Conservation (phyloP, 2,113 vertebrate species). For the Podarcis raffonei region DNA sequence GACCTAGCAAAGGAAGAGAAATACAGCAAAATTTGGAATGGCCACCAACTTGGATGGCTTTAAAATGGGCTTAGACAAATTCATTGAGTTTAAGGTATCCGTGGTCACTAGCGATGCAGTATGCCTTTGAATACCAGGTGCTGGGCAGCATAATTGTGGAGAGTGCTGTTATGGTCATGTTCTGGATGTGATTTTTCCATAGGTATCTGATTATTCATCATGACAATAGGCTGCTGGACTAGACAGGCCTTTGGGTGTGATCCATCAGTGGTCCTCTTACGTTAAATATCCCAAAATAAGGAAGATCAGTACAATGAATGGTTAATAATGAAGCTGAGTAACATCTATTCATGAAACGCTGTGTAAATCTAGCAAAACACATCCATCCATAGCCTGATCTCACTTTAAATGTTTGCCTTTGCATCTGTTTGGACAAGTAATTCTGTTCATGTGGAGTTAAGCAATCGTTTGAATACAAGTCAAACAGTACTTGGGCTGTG, state of each 20-base stretch:
- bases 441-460: slow-evolving; percentile 40
- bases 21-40: no score
- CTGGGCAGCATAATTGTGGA: background rate
- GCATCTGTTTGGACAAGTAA: slow-evolving; percentile 59
- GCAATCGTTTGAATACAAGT: slow-evolving; percentile 44
- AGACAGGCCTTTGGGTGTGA: background rate
- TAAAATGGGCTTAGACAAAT: no score
- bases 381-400: slow-evolving; percentile 10
- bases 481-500: slow-evolving; percentile 50
- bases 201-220: background rate
- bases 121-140: background rate
- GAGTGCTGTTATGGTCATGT: background rate
- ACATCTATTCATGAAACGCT: background rate
- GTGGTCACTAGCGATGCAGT: background rate
- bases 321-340: background rate
- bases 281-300: background rate
- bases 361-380: background rate
- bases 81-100: background rate
- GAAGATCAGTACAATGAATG: background rate
- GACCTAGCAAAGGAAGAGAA: no score
- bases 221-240: background rate
- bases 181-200: background rate
- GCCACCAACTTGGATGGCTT: no score
- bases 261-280: background rate
- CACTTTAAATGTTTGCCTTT: slow-evolving; percentile 60